Percentiles rank a stretch among this genome's conserved stretches.
These are phyloP conservation scores for Loriculus beryllinus DNA, from an alignment of 2,797 vertebrate genomes.

Conservation along the genomic window DNA sequence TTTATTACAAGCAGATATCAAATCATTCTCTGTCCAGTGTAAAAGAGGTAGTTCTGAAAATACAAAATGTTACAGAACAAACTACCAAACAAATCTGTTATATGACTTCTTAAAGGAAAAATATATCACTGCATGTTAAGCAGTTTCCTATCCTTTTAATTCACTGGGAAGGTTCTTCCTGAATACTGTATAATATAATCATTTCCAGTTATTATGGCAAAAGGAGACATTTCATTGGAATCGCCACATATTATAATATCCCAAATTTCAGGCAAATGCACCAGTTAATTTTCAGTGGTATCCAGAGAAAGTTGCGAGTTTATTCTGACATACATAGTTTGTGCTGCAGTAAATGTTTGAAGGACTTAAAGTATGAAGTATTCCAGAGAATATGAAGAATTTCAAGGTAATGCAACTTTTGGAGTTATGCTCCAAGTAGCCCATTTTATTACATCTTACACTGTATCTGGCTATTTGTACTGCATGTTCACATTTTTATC, in stretches of 20 bases:
- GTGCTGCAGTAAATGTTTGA: background rate
- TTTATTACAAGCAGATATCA: conserved; percentile 16
- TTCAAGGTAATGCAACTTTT: background rate
- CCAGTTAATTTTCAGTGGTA: background rate
- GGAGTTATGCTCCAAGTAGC: background rate
- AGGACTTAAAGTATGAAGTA: background rate
- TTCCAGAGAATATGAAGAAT: background rate
- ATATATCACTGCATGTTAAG: background rate
- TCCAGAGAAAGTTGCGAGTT: background rate
- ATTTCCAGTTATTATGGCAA: background rate
- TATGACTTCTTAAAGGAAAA: background rate
- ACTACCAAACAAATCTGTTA: background rate
- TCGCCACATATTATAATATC: background rate
- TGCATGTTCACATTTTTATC: background rate
- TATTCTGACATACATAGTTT: background rate
- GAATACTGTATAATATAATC: background rate
- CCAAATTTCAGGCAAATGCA: background rate
- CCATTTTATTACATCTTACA: background rate
- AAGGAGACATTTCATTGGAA: background rate
- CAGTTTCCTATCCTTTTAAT: background rate
- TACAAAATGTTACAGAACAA: background rate
- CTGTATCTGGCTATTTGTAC: background rate
- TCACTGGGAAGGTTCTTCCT: background rate
- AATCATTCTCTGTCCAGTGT: background rate
- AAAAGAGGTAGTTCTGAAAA: background rate